Conservation (phyloP, 2,888 invertebrate species). For the Pollenia labialis region DNA sequence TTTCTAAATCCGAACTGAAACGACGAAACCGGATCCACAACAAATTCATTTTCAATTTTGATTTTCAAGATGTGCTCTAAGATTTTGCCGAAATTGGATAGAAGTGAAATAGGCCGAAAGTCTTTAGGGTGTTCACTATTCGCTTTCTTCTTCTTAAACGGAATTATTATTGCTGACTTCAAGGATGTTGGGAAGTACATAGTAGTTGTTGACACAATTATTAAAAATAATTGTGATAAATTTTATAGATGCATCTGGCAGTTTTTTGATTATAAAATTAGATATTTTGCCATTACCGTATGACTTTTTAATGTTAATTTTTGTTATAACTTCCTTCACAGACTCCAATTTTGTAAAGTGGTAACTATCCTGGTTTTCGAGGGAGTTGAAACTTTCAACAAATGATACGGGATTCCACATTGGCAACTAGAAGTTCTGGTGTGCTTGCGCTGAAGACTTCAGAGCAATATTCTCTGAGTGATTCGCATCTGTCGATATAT, state of each 20-base stretch:
- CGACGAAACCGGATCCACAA: not conserved
- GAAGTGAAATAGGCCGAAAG: not conserved
- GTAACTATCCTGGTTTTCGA: too few relatives aligned
- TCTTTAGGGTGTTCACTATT: not conserved
- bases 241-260: not conserved
- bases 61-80: not conserved
- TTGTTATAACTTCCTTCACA: conserved; percentile 3
- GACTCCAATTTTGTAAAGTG: not conserved
- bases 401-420: not conserved
- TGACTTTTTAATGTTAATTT: conserved; percentile 18
- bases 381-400: not conserved
- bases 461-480: not conserved
- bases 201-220: too few relatives aligned
- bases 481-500: not conserved
- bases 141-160: not conserved
- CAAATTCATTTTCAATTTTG: not conserved
- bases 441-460: not conserved
- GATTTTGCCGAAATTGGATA: not conserved
- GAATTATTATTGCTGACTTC: conserved; percentile 13
- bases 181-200: not conserved
- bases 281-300: not conserved
- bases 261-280: not conserved
- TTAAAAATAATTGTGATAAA: not conserved
- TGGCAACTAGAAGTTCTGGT: not conserved
- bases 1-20: not conserved